Percentiles rank a stretch among this genome's conserved stretches.
These are phyloP conservation scores for Falco berigora DNA, from an alignment of 2,797 vertebrate species.

Conservation along the genomic window DNA sequence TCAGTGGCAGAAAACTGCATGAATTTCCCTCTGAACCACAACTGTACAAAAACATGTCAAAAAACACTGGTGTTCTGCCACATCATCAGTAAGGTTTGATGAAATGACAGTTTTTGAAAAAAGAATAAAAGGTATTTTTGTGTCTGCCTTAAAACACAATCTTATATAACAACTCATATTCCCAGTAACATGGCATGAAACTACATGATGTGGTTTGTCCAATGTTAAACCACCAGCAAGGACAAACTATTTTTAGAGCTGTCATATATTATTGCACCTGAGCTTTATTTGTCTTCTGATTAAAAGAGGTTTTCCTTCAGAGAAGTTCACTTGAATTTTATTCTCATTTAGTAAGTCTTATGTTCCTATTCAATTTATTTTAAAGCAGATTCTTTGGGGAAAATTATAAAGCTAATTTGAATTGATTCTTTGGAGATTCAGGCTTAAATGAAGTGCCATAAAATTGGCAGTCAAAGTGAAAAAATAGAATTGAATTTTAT, in stretches of 20 bases:
- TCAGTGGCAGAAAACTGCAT: background rate
- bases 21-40: background rate
- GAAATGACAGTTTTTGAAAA: background rate
- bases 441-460: slow-evolving; percentile 72
- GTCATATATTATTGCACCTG: slow-evolving; percentile 62
- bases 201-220: slow-evolving; percentile 33
- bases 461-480: slow-evolving; percentile 71
- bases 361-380: slow-evolving; percentile 75
- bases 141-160: background rate
- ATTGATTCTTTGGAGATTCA: slow-evolving; percentile 77
- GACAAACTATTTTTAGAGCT: slow-evolving; percentile 74
- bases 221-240: slow-evolving; percentile 59
- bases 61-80: background rate
- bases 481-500: slow-evolving; percentile 72
- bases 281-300: slow-evolving; percentile 73
- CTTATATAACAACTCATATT: background rate
- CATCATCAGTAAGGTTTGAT: background rate
- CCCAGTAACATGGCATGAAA: background rate
- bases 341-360: slow-evolving; percentile 69
- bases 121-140: background rate
- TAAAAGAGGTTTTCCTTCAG: slow-evolving; percentile 68
- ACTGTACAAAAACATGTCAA: background rate
- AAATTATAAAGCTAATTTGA: slow-evolving; percentile 77
- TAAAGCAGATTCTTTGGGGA: slow-evolving; percentile 74
- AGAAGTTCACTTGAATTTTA: slow-evolving; percentile 73